A percentile compares a stretch with the other conserved stretches of the same genome.
phyloP scores from a whole-genome alignment of 2,888 invertebrate species.

The Ennomos erosarius region DNA sequence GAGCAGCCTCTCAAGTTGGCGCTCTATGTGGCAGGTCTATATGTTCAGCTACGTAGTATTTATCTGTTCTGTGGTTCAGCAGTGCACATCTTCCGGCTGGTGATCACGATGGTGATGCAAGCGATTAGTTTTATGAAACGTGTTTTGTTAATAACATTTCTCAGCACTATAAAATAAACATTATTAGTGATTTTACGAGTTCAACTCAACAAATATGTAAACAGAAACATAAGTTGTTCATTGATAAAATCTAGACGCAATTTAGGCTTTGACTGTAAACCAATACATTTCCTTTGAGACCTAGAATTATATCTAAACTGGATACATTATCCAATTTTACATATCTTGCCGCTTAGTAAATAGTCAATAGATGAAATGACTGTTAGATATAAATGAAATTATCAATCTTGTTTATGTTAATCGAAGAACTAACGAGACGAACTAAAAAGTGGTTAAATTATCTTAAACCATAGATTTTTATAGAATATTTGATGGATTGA shows the following conservation, averaged over 20 bases:
- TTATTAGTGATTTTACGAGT: background rate
- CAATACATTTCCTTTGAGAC: conserved; percentile 18
- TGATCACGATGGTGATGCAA: too few species aligned
- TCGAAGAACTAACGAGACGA: conserved; percentile 38
- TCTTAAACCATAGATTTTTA: too few species aligned
- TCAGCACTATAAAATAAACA: too few species aligned
- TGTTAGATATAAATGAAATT: conserved; percentile 49
- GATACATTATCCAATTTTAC: conserved; percentile 31
- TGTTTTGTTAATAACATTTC: too few species aligned
- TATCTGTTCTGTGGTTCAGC: too few species aligned
- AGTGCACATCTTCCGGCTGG: too few species aligned
- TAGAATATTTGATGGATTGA: too few species aligned
- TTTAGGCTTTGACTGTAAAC: conserved; percentile 20
- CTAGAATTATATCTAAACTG: conserved; percentile 27
- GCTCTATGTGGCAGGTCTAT: too few species aligned
- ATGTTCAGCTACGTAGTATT: too few species aligned
- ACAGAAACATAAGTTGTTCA: conserved; percentile 19
- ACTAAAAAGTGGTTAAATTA: conserved; percentile 3
- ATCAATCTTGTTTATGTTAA: conserved; percentile 56
- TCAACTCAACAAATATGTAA: background rate
- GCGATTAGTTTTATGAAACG: too few species aligned
- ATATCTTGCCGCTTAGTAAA: conserved; percentile 24
- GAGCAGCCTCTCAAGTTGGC: too few species aligned
- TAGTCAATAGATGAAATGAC: conserved; percentile 28
- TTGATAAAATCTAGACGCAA: conserved; percentile 19